Evolutionary conservation across 1,140 invertebrate species (phyloP).

Genomic region (Papilio aristodemus): DNA sequence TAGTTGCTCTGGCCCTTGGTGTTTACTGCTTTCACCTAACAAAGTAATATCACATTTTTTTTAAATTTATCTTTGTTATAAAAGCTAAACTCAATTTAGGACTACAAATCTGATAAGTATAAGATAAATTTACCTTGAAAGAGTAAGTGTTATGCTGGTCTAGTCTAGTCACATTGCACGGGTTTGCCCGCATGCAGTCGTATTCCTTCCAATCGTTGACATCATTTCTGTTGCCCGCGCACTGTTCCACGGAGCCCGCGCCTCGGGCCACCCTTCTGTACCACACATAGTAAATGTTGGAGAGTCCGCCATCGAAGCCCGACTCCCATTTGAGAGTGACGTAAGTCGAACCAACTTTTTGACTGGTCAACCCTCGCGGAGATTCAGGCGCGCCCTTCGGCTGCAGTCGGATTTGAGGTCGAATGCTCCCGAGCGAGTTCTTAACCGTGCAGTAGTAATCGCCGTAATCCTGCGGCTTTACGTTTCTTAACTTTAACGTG

Average conservation of each 20-base stretch:
- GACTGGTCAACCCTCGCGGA: conserved; percentile 85
- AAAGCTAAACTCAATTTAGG: too few relatives aligned
- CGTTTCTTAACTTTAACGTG: conserved; percentile 87
- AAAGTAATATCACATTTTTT: too few relatives aligned
- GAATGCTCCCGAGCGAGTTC: conserved; percentile 88
- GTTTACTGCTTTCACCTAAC: conserved; percentile 90
- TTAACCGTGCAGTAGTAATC: conserved; percentile 93
- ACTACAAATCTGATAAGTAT: too few relatives aligned
- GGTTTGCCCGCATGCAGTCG: conserved; percentile 91
- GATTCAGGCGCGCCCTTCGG: conserved; percentile 92
- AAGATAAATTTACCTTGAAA: conserved; percentile 74
- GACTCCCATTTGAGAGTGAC: conserved; percentile 91
- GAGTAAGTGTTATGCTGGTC: conserved; percentile 91
- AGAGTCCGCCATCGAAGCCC: conserved; percentile 93
- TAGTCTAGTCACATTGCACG: conserved; percentile 91
- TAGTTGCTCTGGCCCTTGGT: conserved; percentile 91
- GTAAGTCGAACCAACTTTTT: conserved; percentile 87
- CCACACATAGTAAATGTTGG: conserved; percentile 91
- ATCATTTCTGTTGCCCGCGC: conserved; percentile 82
- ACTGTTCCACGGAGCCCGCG: conserved; percentile 57
- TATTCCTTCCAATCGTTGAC: conserved; percentile 88
- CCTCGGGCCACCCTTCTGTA: conserved; percentile 84
- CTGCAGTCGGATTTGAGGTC: conserved; percentile 89
- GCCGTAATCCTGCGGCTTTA: conserved; percentile 91
- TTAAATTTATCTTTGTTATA: too few relatives aligned